These are phyloP conservation scores for Alouatta palliata DNA, from an alignment of 2,113 vertebrate species.

Conservation along the genomic window DNA sequence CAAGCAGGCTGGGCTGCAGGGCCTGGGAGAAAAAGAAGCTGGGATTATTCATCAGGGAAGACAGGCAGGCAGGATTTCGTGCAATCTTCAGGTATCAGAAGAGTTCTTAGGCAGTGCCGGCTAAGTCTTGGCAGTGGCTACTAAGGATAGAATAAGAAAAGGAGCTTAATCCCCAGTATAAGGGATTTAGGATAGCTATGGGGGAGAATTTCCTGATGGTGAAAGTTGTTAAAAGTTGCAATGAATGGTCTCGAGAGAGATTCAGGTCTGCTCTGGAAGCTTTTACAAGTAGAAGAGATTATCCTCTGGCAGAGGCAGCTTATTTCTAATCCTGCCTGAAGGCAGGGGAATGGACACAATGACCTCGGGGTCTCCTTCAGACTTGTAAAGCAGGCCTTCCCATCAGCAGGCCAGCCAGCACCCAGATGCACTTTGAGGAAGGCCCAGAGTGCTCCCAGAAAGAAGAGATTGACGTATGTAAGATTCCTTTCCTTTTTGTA, in stretches of 20 bases:
- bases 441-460: constrained; percentile 28
- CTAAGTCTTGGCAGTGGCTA: constrained; percentile 71
- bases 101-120: constrained; percentile 67
- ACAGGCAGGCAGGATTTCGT: constrained; percentile 64
- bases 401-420: neutral
- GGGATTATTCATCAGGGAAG: constrained; percentile 60
- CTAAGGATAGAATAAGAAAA: constrained; percentile 72
- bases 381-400: constrained; percentile 60
- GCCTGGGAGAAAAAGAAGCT: constrained; percentile 46
- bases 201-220: constrained; percentile 76
- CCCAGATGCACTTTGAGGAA: neutral
- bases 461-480: neutral
- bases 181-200: constrained; percentile 75
- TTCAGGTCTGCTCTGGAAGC: constrained; percentile 70
- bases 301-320: constrained; percentile 72
- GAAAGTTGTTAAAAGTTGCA: constrained; percentile 76
- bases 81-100: constrained; percentile 73
- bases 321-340: constrained; percentile 75
- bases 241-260: constrained; percentile 77
- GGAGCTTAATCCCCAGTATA: constrained; percentile 72
- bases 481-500: neutral
- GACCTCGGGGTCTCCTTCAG: constrained; percentile 77
- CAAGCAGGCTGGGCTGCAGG: neutral
- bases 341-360: constrained; percentile 71
- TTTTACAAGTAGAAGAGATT: constrained; percentile 78